Evolutionary conservation across 2,113 vertebrate genomes (phyloP).

Genomic region (Phoenicopterus ruber): DNA sequence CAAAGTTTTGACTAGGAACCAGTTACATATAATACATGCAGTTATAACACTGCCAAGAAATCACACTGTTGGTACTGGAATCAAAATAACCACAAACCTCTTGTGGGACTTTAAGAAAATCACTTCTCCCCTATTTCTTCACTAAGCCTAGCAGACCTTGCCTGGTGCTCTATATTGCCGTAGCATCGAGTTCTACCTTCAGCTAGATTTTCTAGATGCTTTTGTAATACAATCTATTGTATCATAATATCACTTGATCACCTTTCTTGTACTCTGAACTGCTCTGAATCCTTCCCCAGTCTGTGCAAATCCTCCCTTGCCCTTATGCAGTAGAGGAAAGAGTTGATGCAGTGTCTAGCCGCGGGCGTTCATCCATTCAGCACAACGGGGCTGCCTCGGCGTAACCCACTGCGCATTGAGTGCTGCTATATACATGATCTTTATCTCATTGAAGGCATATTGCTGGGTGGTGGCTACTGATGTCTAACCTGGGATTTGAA

Average conservation of each 20-base stretch:
- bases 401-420: not conserved
- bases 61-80: not conserved
- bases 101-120: not conserved
- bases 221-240: not conserved
- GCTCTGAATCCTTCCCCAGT: not conserved
- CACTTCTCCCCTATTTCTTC: not conserved
- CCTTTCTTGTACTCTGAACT: not conserved
- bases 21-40: not conserved
- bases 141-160: not conserved
- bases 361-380: not conserved
- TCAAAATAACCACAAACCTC: not conserved
- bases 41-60: not conserved
- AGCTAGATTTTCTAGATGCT: not conserved
- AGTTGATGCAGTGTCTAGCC: not conserved
- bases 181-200: not conserved
- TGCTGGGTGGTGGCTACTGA: not conserved
- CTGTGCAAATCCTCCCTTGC: not conserved
- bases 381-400: not conserved
- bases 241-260: not conserved
- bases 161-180: not conserved
- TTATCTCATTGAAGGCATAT: not conserved
- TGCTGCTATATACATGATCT: not conserved
- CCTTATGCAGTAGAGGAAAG: not conserved
- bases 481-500: not conserved
- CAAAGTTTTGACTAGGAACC: not conserved